Percentiles rank a stretch among this genome's conserved stretches.
phyloP scores from a whole-genome alignment of 2,113 vertebrate genomes.

The Probosciger aterrimus region DNA sequence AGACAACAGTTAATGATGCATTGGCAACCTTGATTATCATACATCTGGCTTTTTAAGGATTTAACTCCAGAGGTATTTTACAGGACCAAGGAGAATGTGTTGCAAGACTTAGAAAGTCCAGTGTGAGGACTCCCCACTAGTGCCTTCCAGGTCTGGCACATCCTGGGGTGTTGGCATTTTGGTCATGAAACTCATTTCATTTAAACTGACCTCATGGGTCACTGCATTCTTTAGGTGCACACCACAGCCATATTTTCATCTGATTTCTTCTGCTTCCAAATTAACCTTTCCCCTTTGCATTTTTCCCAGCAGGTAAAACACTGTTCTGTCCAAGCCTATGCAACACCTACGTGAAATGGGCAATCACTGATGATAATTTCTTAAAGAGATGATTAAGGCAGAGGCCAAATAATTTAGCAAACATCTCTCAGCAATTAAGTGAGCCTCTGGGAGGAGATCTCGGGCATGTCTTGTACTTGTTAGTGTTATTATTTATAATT shows the following conservation, averaged over 20 bases:
- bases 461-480: background rate
- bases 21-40: background rate
- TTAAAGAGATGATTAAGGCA: background rate
- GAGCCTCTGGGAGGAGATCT: constrained; percentile 29
- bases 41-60: background rate
- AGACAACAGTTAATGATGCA: background rate
- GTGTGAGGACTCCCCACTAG: background rate
- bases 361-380: background rate
- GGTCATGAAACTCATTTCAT: background rate
- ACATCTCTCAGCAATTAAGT: background rate
- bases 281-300: background rate
- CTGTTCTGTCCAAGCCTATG: background rate
- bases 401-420: background rate
- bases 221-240: background rate
- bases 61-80: background rate
- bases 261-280: background rate
- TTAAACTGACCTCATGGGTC: background rate
- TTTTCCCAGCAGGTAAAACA: background rate
- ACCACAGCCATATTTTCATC: background rate
- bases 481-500: constrained; percentile 25
- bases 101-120: background rate
- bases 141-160: background rate
- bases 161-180: background rate
- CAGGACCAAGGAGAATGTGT: background rate
- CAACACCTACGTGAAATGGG: background rate